These are phyloP conservation scores for Phylloscopus trochiloides DNA, from an alignment of 2,113 vertebrate genomes.

Conservation along the genomic window DNA sequence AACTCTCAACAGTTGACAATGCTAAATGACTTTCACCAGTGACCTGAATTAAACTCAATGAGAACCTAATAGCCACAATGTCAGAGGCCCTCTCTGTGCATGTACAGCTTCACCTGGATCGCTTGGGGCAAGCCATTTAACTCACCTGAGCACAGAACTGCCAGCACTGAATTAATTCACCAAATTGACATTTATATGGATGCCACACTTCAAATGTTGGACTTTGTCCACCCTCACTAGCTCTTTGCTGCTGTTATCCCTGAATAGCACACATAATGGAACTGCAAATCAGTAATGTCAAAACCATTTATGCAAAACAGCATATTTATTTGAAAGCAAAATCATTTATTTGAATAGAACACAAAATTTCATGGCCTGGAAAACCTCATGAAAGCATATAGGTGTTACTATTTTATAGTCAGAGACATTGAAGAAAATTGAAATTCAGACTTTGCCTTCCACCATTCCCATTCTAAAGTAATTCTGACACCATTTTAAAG, in stretches of 20 bases:
- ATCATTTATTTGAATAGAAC: background rate
- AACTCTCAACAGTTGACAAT: background rate
- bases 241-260: background rate
- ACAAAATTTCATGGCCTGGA: background rate
- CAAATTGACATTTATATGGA: background rate
- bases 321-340: background rate
- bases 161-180: background rate
- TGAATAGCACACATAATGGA: background rate
- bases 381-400: background rate
- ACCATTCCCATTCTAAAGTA: background rate
- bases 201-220: background rate
- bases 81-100: background rate
- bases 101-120: background rate
- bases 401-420: background rate
- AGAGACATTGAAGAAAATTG: background rate
- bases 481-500: background rate
- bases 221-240: background rate
- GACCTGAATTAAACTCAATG: background rate
- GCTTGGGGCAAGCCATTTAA: background rate
- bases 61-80: background rate
- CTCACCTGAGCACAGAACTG: background rate
- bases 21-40: constrained; percentile 7
- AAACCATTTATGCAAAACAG: background rate
- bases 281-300: background rate
- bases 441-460: background rate